Evolutionary conservation across 2,797 vertebrate genomes (phyloP).

Genomic region (Chelon auratus): DNA sequence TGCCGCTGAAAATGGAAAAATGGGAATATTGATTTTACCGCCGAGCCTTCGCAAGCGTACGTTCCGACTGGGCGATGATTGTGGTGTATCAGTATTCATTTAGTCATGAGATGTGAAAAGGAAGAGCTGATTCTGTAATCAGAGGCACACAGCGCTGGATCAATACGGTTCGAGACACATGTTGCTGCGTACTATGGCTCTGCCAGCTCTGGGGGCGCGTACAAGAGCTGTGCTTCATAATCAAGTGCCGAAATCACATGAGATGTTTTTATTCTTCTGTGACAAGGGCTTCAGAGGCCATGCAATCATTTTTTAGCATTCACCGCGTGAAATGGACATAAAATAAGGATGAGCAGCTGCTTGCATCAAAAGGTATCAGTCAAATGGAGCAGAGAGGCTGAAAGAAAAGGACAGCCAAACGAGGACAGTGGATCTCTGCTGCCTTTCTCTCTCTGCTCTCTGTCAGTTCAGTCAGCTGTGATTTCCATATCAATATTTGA

Average conservation of each 20-base stretch:
- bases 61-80: constrained; percentile 37
- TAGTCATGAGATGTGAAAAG: constrained; percentile 43
- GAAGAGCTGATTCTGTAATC: constrained; percentile 54
- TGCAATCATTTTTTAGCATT: constrained; percentile 43
- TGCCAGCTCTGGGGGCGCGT: constrained; percentile 9
- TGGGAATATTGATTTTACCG: constrained; percentile 44
- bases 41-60: constrained; percentile 18
- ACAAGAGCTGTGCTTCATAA: constrained; percentile 28
- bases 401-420: constrained; percentile 57
- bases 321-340: constrained; percentile 54
- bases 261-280: constrained; percentile 41
- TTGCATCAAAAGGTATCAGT: constrained; percentile 69
- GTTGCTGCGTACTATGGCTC: constrained; percentile 23
- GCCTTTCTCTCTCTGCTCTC: constrained; percentile 69
- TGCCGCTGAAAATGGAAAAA: constrained; percentile 25
- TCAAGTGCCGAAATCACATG: constrained; percentile 41
- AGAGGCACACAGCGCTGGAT: constrained; percentile 47
- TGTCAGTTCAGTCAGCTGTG: constrained; percentile 83
- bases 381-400: constrained; percentile 61
- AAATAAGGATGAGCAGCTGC: constrained; percentile 71
- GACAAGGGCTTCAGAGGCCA: constrained; percentile 23
- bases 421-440: constrained; percentile 58
- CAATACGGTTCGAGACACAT: constrained; percentile 40
- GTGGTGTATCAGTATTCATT: constrained; percentile 44
- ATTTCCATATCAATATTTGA: constrained; percentile 92